Evolutionary conservation across 2,888 invertebrate species (phyloP), one percentile per base, ranked within the genome.

Genomic region (Xestobium rufovillosum): DNA sequence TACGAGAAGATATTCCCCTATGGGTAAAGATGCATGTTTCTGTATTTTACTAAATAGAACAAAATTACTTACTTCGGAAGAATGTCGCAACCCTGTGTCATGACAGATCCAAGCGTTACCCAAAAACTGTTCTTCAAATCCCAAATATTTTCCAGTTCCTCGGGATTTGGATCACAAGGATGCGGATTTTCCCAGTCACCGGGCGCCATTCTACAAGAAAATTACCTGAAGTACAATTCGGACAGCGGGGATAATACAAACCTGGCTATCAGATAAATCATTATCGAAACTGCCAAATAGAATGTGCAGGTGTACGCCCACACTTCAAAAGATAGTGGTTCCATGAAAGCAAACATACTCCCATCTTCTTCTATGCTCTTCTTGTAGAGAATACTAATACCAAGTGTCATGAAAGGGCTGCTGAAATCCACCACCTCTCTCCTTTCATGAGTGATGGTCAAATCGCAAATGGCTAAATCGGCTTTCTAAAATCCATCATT

Each of bases 321-420:
- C 6, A 90, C 89, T 52, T 84, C 82, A 14, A 79, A 67, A 2
- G 84, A 83, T 51, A 95, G 81, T 1, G 95, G 94, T 40, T 83
- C 78, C 49, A 95, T 70, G 65, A 95, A 95, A 3, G 90, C 89
- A 68, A 92, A 95, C 33, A 91, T 71, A 60, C 85, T 80, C 14
- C 89, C 83, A 13, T 80, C 76, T 15, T 81, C 77, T 34, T 78
- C 77, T 4, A 85, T 79, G 2, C 87, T 79, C 55, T 85, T 84
- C 52, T 82, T 80, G 66, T 83, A 89, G 42, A 94, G 65, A 58
- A 95, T 92, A 51, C 89, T 87, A 45, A 92, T 63, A 63, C 88
- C 90, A 46, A 97, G 69, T 52, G 89, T 92, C 90, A 98, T 95
- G 66, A 96, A 98, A 1, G 97, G 97, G 67, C 91, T 89, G 3